Base-by-base conservation (phyloP, 1,140 invertebrate genomes). In the Dendroctonus valens region DNA sequence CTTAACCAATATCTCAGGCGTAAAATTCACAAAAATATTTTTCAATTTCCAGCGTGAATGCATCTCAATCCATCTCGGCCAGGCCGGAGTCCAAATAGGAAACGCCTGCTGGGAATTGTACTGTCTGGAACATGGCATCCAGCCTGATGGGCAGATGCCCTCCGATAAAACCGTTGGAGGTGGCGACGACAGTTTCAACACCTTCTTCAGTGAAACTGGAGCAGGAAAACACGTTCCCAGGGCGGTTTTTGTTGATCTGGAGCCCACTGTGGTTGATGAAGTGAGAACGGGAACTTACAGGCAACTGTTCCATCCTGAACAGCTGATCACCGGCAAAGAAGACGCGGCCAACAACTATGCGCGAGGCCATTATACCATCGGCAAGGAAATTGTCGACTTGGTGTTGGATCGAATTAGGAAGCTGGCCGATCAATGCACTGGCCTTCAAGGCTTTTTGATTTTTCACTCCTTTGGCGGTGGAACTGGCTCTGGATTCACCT, bases 401-500 rank as follows among this genome's bases (percentile, higher is more conserved):
- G 91, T 93, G 4, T 75, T 93, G 65, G 91, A 93, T 76, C 80
- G 87, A 55, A 87, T 92, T 64, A 83, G 90, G 44, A 91, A 92
- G 79, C 80, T 92, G 60, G 89, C 91, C 8, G 93, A 95, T 76
- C 90, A 93, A 79, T 95, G 93, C 79, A 90, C 89, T 49, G 91
- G 92, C 38, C 81, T 89, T 5, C 92, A 95, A 79, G 93, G 93
- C 12, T 95, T 95, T 79, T 82, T 96, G 9, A 90, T 95, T 70
- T 95, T 94, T 79, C 92, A 94, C 79, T 91, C 89, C 0, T 94
- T 94, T 78, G 92, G 92, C 48, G 92, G 92, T 60, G 92, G 92
- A 48, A 94, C 93, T 68, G 92, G 92, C 7, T 93, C 91, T 15
- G 92, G 92, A 4, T 94, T 94, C 79, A 91, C 91, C 5, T 92